phyloP scores from a whole-genome alignment of 1,140 invertebrate genomes.

The Drosophila pandora region DNA sequence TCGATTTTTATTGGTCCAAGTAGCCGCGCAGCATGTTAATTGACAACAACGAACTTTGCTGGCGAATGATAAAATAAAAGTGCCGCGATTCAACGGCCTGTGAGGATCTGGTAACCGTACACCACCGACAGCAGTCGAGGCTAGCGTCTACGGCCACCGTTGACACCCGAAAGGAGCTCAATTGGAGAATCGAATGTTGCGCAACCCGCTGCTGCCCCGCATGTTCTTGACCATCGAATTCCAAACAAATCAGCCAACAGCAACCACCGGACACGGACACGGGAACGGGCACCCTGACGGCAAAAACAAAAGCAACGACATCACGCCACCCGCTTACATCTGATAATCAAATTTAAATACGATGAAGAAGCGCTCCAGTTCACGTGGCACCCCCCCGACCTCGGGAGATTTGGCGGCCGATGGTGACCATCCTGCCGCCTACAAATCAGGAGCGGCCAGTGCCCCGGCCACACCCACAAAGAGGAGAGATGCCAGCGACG shows the following conservation, averaged over 20 bases:
- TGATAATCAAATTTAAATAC: constrained; percentile 56
- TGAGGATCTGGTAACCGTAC: constrained; percentile 12
- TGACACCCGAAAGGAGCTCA: constrained; percentile 8
- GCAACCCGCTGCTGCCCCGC: constrained; percentile 61
- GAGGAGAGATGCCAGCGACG: constrained; percentile 34
- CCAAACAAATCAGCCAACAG: constrained; percentile 23
- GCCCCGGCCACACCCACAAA: constrained; percentile 75
- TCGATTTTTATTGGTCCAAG: constrained; percentile 49
- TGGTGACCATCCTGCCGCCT: constrained; percentile 40
- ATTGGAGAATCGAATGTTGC: constrained; percentile 65
- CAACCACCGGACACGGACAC: constrained; percentile 42
- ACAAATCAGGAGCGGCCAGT: constrained; percentile 72
- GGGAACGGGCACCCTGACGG: constrained; percentile 33
- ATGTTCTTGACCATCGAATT: constrained; percentile 47
- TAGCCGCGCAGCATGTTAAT: constrained; percentile 65
- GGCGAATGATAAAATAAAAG: constrained; percentile 69
- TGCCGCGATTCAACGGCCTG: constrained; percentile 18
- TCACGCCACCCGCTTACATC: constrained; percentile 60
- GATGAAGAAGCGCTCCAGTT: constrained; percentile 75
- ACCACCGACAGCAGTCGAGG: neutral
- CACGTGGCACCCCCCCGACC: constrained; percentile 58
- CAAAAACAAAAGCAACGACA: constrained; percentile 26
- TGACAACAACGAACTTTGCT: constrained; percentile 44
- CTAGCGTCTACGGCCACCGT: neutral
- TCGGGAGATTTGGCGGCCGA: constrained; percentile 27